These are phyloP conservation scores for Drosophila triauraria DNA, from an alignment of 1,140 invertebrate genomes.

Conservation along the genomic window DNA sequence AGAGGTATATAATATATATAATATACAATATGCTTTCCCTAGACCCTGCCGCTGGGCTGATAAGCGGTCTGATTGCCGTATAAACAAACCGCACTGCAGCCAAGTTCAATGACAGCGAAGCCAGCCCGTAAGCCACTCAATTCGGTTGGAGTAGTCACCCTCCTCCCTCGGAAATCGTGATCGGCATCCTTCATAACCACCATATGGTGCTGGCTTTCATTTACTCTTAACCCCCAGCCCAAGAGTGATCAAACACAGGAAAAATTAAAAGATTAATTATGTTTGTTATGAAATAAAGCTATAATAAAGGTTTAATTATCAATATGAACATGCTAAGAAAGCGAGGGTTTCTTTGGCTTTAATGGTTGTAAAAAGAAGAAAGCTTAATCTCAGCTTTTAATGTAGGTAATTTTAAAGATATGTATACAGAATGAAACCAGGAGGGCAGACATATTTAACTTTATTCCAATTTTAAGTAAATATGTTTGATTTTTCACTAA, in stretches of 20 bases:
- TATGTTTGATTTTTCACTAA: neutral
- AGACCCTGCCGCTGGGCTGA: constrained; percentile 33
- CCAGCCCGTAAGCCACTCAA: neutral
- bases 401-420: neutral
- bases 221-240: neutral
- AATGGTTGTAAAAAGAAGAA: neutral
- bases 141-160: constrained; percentile 13
- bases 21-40: constrained; percentile 6
- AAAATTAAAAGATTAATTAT: neutral
- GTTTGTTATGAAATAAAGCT: neutral
- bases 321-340: accelerated
- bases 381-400: neutral
- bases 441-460: too few relatives aligned
- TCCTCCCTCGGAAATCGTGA: constrained; percentile 17
- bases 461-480: neutral
- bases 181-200: constrained; percentile 49
- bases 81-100: constrained; percentile 18
- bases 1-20: neutral
- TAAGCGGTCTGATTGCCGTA: constrained; percentile 54
- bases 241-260: constrained; percentile 3
- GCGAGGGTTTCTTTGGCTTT: neutral
- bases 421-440: neutral
- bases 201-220: constrained; percentile 47
- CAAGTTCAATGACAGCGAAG: constrained; percentile 67
- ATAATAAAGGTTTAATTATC: neutral